Evolutionary conservation across 2,113 vertebrate species (phyloP).

Genomic region (Cyanoramphus novaezelandiae): DNA sequence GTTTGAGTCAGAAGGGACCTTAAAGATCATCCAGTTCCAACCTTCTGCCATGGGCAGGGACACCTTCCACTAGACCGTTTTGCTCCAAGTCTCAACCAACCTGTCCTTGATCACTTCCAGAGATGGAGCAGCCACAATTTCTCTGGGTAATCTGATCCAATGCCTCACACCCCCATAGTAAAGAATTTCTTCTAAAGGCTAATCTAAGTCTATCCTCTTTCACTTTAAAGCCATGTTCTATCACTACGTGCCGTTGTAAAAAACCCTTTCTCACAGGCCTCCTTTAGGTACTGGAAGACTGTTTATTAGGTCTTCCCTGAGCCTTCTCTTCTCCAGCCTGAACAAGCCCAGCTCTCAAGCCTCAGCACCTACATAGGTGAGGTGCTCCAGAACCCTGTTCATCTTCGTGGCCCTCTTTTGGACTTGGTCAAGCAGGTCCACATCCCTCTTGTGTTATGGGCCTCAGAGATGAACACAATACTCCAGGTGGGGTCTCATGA

Average conservation of each 20-base stretch:
- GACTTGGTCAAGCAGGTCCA: neutral
- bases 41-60: neutral
- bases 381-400: neutral
- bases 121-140: neutral
- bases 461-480: neutral
- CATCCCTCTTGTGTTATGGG: neutral
- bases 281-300: neutral
- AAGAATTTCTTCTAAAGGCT: neutral
- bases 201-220: neutral
- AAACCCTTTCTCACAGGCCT: neutral
- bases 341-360: neutral
- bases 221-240: neutral
- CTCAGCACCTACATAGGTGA: neutral
- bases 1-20: neutral
- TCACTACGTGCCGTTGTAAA: neutral
- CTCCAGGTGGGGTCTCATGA: neutral
- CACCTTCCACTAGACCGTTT: neutral
- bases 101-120: neutral
- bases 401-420: neutral
- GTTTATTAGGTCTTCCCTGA: neutral
- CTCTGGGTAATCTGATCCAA: neutral
- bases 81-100: neutral
- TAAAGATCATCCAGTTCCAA: neutral
- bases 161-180: neutral
- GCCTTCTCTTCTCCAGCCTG: neutral